These are phyloP conservation scores for Mormyrops boulengeri DNA, from an alignment of 2,797 vertebrate genomes.

Conservation along the genomic window DNA sequence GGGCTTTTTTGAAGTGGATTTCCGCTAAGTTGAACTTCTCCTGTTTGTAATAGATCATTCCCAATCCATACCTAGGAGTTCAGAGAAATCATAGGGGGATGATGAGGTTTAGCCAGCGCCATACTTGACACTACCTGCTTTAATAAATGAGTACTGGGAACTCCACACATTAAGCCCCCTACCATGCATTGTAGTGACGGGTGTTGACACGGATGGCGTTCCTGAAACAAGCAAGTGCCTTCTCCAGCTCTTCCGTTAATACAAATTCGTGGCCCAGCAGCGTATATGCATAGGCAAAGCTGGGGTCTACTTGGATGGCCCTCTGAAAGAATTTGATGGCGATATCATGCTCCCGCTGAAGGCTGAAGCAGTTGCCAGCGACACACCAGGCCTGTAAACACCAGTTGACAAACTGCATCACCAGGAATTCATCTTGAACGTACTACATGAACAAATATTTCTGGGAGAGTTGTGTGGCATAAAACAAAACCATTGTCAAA, in stretches of 20 bases:
- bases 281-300: constrained; percentile 94
- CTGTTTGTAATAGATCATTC: constrained; percentile 99
- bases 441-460: neutral
- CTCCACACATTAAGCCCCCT: constrained; percentile 26
- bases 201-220: constrained; percentile 93
- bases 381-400: constrained; percentile 85
- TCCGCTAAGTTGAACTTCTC: constrained; percentile 96
- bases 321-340: constrained; percentile 98
- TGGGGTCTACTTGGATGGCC: constrained; percentile 94
- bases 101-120: neutral
- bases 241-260: constrained; percentile 90
- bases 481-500: neutral
- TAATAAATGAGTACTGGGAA: neutral
- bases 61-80: constrained; percentile 84
- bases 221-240: constrained; percentile 89
- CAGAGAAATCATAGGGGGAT: neutral
- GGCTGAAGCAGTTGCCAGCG: constrained; percentile 95
- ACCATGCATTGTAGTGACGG: constrained; percentile 96
- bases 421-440: neutral
- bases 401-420: neutral
- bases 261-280: constrained; percentile 92
- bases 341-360: constrained; percentile 94
- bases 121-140: neutral
- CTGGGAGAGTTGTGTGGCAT: too few species aligned
- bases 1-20: constrained; percentile 97